phyloP scores from a whole-genome alignment of 2,113 vertebrate species.

The Petrocephalus zakoni region DNA sequence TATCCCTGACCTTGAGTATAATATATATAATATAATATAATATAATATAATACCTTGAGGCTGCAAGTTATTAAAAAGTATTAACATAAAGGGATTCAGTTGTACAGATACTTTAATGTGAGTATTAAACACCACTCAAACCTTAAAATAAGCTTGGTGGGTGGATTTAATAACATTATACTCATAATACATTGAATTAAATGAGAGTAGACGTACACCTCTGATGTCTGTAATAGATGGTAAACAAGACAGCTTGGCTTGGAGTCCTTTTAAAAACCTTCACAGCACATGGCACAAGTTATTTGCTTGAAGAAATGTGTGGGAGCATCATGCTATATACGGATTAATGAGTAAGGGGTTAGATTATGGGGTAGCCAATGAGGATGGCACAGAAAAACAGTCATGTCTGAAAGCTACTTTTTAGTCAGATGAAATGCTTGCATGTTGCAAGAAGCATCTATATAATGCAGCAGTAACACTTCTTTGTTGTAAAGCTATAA shows the following conservation, averaged over 20 bases:
- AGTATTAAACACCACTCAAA: not conserved
- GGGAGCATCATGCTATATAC: not conserved
- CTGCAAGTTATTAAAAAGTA: not conserved
- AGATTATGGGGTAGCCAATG: not conserved
- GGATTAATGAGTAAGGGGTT: not conserved
- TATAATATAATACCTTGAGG: not conserved
- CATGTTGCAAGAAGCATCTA: not conserved
- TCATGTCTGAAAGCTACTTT: not conserved
- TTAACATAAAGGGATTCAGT: not conserved
- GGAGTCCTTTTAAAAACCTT: not conserved
- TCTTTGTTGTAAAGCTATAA: not conserved
- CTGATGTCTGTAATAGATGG: not conserved
- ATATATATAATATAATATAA: no score
- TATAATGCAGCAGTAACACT: not conserved
- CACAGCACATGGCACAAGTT: not conserved
- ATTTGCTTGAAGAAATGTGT: not conserved
- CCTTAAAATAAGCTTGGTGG: not conserved
- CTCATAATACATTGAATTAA: not conserved
- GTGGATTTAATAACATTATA: constrained; percentile 6
- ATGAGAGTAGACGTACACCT: no score
- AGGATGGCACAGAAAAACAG: not conserved
- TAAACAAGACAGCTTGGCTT: not conserved
- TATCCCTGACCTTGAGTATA: no score
- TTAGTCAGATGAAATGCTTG: not conserved
- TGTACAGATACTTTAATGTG: not conserved